Evolutionary conservation across 2,113 vertebrate genomes (phyloP).

Genomic region (Gallinago jamesoni): DNA sequence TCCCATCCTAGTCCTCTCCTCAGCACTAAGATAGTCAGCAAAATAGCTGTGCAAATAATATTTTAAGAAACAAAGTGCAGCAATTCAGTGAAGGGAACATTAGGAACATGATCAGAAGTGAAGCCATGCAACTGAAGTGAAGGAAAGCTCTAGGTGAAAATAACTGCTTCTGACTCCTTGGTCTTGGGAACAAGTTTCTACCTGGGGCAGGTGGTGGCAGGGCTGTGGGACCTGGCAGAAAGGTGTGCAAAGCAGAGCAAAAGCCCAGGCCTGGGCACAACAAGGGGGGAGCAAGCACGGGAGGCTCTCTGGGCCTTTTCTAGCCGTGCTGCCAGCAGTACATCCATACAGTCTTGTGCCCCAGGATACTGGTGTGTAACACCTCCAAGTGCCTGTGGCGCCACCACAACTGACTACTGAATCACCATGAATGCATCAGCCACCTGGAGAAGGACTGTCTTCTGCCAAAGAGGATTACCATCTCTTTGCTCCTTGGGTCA

Average conservation of each 20-base stretch:
- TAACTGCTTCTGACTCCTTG: not conserved
- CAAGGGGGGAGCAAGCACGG: not conserved
- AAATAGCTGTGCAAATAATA: not conserved
- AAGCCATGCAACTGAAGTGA: not conserved
- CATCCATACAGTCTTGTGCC: not conserved
- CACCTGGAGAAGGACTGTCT: not conserved
- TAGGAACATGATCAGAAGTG: not conserved
- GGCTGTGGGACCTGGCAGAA: not conserved
- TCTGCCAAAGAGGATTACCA: not conserved
- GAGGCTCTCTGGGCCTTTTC: not conserved
- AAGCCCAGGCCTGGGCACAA: not conserved
- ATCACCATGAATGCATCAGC: accelerated
- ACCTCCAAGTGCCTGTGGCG: not conserved
- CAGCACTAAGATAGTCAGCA: not conserved
- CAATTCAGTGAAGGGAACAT: not conserved
- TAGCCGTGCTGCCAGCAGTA: not conserved
- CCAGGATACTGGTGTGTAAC: not conserved
- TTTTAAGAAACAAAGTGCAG: not conserved
- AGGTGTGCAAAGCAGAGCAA: not conserved
- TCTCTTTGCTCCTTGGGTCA: not conserved
- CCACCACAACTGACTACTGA: not conserved
- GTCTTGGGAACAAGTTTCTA: not conserved
- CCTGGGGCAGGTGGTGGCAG: not conserved
- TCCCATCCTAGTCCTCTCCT: not conserved
- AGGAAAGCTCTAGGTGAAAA: not conserved